Evolutionary conservation across 2,113 vertebrate genomes (phyloP).

Genomic region (Siphamia tubifer): DNA sequence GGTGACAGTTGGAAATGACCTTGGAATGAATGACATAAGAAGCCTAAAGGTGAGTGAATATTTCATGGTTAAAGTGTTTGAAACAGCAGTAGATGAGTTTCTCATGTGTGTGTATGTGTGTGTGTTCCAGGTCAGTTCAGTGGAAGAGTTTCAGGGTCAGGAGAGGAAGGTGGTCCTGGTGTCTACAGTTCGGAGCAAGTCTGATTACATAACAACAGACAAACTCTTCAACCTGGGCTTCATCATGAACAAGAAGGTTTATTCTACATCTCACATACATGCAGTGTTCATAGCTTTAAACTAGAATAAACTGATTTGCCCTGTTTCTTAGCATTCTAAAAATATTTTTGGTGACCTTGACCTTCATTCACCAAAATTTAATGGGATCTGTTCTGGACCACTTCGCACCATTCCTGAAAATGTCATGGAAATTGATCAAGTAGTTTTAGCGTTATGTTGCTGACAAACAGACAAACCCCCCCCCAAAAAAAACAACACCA

Average conservation of each 20-base stretch:
- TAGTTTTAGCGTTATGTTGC: too few species aligned
- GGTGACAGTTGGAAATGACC: constrained; percentile 62
- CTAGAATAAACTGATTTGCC: too few species aligned
- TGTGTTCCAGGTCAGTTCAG: constrained; percentile 87
- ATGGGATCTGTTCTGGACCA: too few species aligned
- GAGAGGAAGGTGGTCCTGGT: constrained; percentile 89
- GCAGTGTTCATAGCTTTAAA: too few species aligned
- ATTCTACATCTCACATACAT: background rate
- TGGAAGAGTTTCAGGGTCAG: constrained; percentile 97
- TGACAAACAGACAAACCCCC: too few species aligned
- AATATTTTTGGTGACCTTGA: too few species aligned
- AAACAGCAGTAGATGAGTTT: background rate
- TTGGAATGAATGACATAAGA: constrained; percentile 69
- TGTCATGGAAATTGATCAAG: too few species aligned
- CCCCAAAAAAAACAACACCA: too few species aligned
- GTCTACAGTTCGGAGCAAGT: constrained; percentile 89
- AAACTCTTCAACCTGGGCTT: constrained; percentile 89
- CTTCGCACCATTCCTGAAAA: too few species aligned
- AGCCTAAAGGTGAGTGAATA: constrained; percentile 83
- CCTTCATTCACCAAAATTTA: too few species aligned
- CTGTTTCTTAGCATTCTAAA: too few species aligned
- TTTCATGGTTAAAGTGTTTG: background rate
- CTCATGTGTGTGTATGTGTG: background rate
- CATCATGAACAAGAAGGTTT: constrained; percentile 94
- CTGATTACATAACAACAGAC: constrained; percentile 74